A percentile compares a stretch with the other conserved stretches of the same genome.
Conservation (phyloP, 2,888 invertebrate genomes). For the Lordiphosa andalusiaca region DNA sequence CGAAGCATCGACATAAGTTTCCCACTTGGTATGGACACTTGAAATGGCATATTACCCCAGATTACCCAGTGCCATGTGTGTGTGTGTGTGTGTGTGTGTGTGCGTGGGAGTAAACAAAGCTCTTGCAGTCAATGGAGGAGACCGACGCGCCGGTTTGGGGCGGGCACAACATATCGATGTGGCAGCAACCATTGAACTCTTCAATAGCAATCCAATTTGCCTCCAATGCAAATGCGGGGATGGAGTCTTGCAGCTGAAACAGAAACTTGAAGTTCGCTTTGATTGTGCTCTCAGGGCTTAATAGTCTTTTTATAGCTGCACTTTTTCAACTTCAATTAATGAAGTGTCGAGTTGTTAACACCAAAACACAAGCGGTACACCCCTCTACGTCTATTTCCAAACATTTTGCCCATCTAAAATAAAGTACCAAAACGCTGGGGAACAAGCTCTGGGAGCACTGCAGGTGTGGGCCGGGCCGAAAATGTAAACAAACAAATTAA, state of each 20-base stretch:
- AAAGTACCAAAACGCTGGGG: conserved; percentile 24
- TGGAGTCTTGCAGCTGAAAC: conserved; percentile 19
- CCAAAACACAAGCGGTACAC: conserved; percentile 53
- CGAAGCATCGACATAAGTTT: conserved; percentile 14
- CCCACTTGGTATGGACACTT: conserved; percentile 22
- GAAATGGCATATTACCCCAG: conserved; percentile 34
- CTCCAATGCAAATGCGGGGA: conserved; percentile 36
- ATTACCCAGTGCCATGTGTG: conserved; percentile 15
- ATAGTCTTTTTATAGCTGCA: conserved; percentile 74
- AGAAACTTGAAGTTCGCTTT: conserved; percentile 41
- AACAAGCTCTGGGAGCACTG: conserved; percentile 29
- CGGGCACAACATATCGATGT: conserved; percentile 11
- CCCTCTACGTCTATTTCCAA: conserved; percentile 53
- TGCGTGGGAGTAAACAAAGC: conserved; percentile 49
- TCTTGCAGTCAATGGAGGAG: conserved; percentile 37
- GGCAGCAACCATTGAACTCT: conserved; percentile 63
- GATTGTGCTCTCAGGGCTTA: conserved; percentile 49
- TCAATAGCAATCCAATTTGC: conserved; percentile 64
- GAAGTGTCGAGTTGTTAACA: conserved; percentile 75
- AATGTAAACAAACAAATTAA: conserved; percentile 74
- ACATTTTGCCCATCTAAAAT: conserved; percentile 47
- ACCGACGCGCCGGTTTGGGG: conserved; percentile 14
- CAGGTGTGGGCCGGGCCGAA: conserved; percentile 39
- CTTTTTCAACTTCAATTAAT: conserved; percentile 74
- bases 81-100: too few relatives aligned